Evolutionary conservation across 2,888 invertebrate genomes (phyloP).

Genomic region (Eucera pruinosa): DNA sequence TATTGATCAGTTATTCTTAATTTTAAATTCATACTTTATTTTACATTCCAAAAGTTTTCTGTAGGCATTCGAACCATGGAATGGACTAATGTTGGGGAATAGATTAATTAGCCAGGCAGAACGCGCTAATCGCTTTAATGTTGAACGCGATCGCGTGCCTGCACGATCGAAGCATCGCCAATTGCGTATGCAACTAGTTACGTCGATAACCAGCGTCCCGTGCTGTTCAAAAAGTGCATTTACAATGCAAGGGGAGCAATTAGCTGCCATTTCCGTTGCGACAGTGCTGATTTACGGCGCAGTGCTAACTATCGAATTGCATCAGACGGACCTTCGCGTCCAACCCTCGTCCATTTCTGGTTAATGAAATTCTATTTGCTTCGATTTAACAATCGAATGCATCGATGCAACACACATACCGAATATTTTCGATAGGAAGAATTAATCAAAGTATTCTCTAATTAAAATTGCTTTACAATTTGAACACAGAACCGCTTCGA

Average conservation of each 20-base stretch:
- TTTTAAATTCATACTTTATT: too few relatives aligned
- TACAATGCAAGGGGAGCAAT: slow-evolving; percentile 41
- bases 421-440: too few relatives aligned
- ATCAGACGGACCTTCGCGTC: neutral
- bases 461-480: too few relatives aligned
- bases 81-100: neutral
- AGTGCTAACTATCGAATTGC: slow-evolving; percentile 9
- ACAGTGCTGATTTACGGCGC: slow-evolving; percentile 16
- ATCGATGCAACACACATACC: neutral
- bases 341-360: neutral
- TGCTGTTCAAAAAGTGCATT: slow-evolving; percentile 37
- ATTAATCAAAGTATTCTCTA: too few relatives aligned
- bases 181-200: slow-evolving; percentile 77
- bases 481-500: too few relatives aligned
- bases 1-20: too few relatives aligned
- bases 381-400: neutral
- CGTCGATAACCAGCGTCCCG: slow-evolving; percentile 68
- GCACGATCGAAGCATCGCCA: slow-evolving; percentile 47
- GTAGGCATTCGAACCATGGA: too few relatives aligned
- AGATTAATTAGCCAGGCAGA: slow-evolving; percentile 24
- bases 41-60: too few relatives aligned
- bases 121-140: slow-evolving; percentile 27
- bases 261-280: slow-evolving; percentile 11
- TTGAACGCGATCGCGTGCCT: slow-evolving; percentile 18
- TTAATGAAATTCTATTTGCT: neutral